Evolutionary conservation across 2,888 invertebrate genomes (phyloP), one percentile per base, ranked within the genome.

Genomic region (Tineola bisselliella): DNA sequence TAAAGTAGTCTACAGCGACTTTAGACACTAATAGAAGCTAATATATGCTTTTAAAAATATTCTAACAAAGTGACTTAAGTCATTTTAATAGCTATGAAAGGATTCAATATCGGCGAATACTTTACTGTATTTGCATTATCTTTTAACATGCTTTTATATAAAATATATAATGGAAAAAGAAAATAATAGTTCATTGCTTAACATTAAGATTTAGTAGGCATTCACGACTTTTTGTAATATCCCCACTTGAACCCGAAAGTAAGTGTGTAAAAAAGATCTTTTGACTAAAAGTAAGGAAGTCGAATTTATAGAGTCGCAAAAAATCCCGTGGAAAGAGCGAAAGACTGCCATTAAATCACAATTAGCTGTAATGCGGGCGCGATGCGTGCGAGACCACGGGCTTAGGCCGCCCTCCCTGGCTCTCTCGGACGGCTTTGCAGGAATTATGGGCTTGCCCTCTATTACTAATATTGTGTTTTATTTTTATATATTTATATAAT

Each of bases 351-450:
- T 84, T 84, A 84, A 84, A 84, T 84, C 84, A 81, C 84, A 84
- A 84, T 84, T 84, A 84, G 82, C 76, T 73, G 77, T 84, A 84
- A 84, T 84, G 81, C 84, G 83, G 82, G 81, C 71, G 66, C 74
- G 79, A 82, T 83, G 82, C 83, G 81, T 83, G 76, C 74, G 75
- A 72, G 73, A 70, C 73, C 69, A 67, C 66, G 69, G 75, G 81
- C 83, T 81, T 76, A 79, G 70, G 68, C 69, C 64, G 68, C 69
- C 57, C 58, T 1, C 33, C 33, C 15, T 58, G 31, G 66, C 70
- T 72, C 75, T 72, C 70, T 75, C 74, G 65, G 69, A 70, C 67
- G 76, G 81, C 79, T 83, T 82, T 81, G 69, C 70, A 66, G 73
- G 80, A 77, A 79, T 84, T 82, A 81, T 75, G 71, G 76, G 73